A percentile compares a stretch with the other conserved stretches of the same genome.
Conservation (phyloP, 2,113 vertebrate genomes). For the Periophthalmodon schlosseri region DNA sequence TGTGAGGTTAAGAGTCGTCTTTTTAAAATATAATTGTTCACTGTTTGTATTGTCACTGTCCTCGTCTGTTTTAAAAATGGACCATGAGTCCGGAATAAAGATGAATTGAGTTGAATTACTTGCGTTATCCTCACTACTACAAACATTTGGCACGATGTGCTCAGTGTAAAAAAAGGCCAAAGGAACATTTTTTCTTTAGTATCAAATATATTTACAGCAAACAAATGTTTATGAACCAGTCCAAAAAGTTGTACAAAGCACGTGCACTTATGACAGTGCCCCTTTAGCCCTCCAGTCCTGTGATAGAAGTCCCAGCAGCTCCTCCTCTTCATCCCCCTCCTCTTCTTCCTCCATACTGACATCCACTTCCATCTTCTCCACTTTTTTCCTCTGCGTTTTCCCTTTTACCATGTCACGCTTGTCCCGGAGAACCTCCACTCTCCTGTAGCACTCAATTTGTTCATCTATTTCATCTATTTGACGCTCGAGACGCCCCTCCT, state of each 20-base stretch:
- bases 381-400: conserved; percentile 68
- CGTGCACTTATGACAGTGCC: conserved; percentile 79
- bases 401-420: conserved; percentile 84
- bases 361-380: conserved; percentile 55
- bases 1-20: no score
- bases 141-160: not conserved
- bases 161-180: not conserved
- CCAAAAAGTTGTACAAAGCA: not conserved
- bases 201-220: conserved; percentile 40
- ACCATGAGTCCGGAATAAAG: no score
- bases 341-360: conserved; percentile 79
- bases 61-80: no score
- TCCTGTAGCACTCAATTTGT: conserved; percentile 92
- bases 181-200: conserved; percentile 1
- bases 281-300: conserved; percentile 96
- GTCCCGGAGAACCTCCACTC: conserved; percentile 88
- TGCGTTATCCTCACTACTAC: not conserved
- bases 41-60: no score
- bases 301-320: conserved; percentile 86
- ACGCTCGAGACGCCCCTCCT: conserved; percentile 91
- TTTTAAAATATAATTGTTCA: no score
- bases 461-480: conserved; percentile 97
- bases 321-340: conserved; percentile 85
- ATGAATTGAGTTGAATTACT: no score
- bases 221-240: not conserved